Base-by-base conservation (phyloP, 1,140 invertebrate species). In the Zaprionus davidi region DNA sequence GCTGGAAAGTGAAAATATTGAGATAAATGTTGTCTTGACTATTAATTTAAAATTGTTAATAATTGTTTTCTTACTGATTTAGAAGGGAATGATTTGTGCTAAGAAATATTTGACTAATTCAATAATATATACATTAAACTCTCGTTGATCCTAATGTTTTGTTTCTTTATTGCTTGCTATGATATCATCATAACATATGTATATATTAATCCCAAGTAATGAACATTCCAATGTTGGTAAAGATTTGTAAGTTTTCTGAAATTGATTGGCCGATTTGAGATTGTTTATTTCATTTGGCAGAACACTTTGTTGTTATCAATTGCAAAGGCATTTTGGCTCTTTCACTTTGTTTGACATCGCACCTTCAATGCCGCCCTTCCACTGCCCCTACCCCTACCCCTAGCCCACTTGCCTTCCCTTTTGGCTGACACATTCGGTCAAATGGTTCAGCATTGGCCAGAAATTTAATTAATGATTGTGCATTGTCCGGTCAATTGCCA, bases 381-480 rank as follows among this genome's bases (percentile, higher is more conserved):
- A 13, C 7, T 15, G 5, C 53, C 13, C 51, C 31, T n/a, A 0
- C 9, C 3, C 12, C 38, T 11, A 26, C 36, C 59, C 17, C 11
- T 41, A 38, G 20, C 26, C 58, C 53, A 41, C 20, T 49, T n/a
- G 22, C 55, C 41, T 17, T 11, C 65, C 5, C 38, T 34, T 41
- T 34, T n/a, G 26, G 36, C 28, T 55, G 41, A 62, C 53, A 62
- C 57, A 51, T 57, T 59, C 67, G 70, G 78, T 77, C 69, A 79
- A 76, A 77, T 76, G 74, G 78, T 81, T 77, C 71, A 81, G 68
- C 77, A 76, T 71, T 76, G 67, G 75, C 41, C 51, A 49, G 73
- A 88, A 88, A 85, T 85, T 88, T 90, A 88, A 88, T 88, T 88
- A 88, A 88, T 88, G 85, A 90, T 88, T 90, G 66, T 72, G 72